Base-by-base conservation (phyloP, 2,113 vertebrate genomes). In the Cheirogaleus medius region DNA sequence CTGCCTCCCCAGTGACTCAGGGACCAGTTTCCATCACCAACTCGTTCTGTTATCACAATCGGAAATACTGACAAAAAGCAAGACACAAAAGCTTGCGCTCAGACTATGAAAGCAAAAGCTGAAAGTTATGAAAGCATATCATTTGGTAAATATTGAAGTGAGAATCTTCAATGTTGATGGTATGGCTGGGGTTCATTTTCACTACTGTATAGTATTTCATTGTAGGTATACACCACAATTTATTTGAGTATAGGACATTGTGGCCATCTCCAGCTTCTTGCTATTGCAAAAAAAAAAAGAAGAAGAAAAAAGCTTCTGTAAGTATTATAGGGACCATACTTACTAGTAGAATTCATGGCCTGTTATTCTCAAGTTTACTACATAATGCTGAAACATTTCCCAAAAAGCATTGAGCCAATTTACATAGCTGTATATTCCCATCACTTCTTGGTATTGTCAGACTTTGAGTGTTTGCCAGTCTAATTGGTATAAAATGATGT, bases 371-470 rank as follows among this genome's bases (percentile, higher is more conserved):
- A 76, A 37, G 23, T 90, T 69, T 93, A 34, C 44, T 71, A 44
- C 64, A 58, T 71, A 74, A 42, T 86, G 39, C 80, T 97, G 39
- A 81, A 95, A 69, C 76, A 37, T 69, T 97, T 93, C 63, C 17
- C 12, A 14, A 64, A 77, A 68, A n/a, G 52, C 47, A 64, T 60
- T 89, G 39, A 29, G 23, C 71, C 37, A 49, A 39, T 89, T 90
- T 89, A 56, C 32, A 66, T 63, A 80, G 54, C 20, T 78, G 25
- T 78, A 14, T 64, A 49, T 90, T 69, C 39, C 44, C 71, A 93
- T 47, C 76, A 78, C 21, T 87, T 60, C 15, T 82, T 91, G 80
- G 8, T 68, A n/a, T 71, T 78, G 32, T 76, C 47, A 90, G 34
- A 54, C 49, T 49, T 49, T 56, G 47, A 82, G 23, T 94, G 32